These are phyloP conservation scores for Dysidea cf. avara DNA, from an alignment of 37 sponge, comb jelly and placozoan genomes.

Conservation along the genomic window DNA sequence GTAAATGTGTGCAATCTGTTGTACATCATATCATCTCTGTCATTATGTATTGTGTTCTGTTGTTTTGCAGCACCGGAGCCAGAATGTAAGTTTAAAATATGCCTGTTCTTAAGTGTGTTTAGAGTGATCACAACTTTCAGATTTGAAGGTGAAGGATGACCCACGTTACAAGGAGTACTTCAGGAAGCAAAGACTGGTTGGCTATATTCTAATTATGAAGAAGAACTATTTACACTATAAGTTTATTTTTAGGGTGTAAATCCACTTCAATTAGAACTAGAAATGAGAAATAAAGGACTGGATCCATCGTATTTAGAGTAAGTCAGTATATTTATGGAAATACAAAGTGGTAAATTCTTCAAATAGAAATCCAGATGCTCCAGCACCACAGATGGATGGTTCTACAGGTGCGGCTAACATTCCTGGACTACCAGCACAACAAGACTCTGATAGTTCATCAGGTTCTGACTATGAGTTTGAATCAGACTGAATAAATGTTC, in stretches of 20 bases:
- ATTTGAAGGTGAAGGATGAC: conserved; percentile 74
- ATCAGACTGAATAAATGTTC: conserved; percentile 26
- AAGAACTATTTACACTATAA: background rate
- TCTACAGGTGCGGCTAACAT: background rate
- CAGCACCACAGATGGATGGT: conserved; percentile 9
- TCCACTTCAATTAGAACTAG: conserved; percentile 65
- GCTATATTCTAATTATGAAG: background rate
- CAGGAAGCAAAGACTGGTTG: conserved; percentile 77
- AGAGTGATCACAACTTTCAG: too few relatives aligned
- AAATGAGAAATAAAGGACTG: conserved; percentile 81
- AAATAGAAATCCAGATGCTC: conserved; percentile 61
- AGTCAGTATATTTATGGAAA: background rate
- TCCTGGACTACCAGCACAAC: background rate
- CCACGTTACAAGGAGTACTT: conserved; percentile 84
- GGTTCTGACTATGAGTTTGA: conserved; percentile 45
- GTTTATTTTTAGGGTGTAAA: conserved; percentile 75
- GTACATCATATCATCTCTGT: too few relatives aligned
- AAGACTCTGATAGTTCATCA: background rate
- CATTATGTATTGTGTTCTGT: too few relatives aligned
- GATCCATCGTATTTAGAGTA: conserved; percentile 81
- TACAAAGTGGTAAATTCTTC: too few relatives aligned
- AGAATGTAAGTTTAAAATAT: too few relatives aligned
- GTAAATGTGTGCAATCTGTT: too few relatives aligned
- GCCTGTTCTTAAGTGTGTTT: too few relatives aligned
- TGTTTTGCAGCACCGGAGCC: too few relatives aligned